These are phyloP conservation scores for Phacellophora camtschatica DNA, from an alignment of 30 jellyfish, hydroid and myxozoan genomes.

Conservation along the genomic window DNA sequence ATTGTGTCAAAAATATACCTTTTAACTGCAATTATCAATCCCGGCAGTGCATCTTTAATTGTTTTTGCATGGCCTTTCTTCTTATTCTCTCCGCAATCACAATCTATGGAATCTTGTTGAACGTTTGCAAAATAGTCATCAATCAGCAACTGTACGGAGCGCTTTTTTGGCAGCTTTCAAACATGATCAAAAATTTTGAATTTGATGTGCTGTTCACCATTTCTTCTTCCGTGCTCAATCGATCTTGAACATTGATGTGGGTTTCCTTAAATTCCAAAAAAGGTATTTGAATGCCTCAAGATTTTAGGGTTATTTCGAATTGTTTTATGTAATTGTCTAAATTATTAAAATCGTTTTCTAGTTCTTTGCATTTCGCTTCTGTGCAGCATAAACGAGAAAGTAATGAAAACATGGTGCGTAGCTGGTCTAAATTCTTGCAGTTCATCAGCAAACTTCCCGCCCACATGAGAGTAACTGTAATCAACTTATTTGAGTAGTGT, in stretches of 20 bases:
- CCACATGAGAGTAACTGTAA: background rate
- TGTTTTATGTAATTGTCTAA: background rate
- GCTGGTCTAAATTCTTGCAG: background rate
- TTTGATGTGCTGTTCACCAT: background rate
- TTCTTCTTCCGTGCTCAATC: background rate
- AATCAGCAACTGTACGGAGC: too few relatives aligned
- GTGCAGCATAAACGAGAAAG: background rate
- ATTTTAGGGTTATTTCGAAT: background rate
- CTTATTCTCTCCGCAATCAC: too few relatives aligned
- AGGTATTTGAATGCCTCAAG: background rate
- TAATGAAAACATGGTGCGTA: background rate
- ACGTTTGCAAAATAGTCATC: too few relatives aligned
- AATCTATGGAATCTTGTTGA: too few relatives aligned
- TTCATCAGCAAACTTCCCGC: background rate
- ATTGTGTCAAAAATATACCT: too few relatives aligned
- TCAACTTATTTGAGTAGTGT: background rate
- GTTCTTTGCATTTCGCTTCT: background rate
- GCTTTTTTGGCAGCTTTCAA: too few relatives aligned
- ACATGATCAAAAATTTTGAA: background rate
- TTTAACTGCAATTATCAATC: too few relatives aligned
- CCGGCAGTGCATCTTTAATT: too few relatives aligned
- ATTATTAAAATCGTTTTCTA: background rate
- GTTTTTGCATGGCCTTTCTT: too few relatives aligned
- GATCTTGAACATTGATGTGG: background rate
- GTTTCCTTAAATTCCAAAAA: background rate